phyloP scores from a whole-genome alignment of 2,888 invertebrate species.

The Sinohyriopsis cumingii region DNA sequence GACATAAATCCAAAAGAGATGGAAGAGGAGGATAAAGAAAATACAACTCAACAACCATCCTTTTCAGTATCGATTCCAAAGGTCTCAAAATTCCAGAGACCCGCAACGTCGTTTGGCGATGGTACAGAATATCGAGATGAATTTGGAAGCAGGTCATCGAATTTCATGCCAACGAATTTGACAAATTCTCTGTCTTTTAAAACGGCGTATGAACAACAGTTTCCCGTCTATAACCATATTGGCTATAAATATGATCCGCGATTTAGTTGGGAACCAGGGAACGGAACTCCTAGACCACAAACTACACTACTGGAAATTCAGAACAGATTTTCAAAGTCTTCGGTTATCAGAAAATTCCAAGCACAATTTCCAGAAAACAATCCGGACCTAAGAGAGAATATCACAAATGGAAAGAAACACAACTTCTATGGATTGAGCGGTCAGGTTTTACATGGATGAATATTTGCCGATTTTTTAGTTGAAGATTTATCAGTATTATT shows the following conservation, averaged over 20 bases:
- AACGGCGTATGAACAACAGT: slow-evolving; percentile 55
- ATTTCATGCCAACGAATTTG: slow-evolving; percentile 53
- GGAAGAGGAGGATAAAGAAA: slow-evolving; percentile 2
- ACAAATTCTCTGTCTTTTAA: slow-evolving; percentile 37
- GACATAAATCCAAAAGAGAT: slow-evolving; percentile 8
- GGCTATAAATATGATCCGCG: slow-evolving; percentile 56
- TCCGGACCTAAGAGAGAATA: slow-evolving; percentile 66
- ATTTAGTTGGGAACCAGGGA: slow-evolving; percentile 63
- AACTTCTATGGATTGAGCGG: slow-evolving; percentile 62
- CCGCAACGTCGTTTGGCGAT: slow-evolving; percentile 33
- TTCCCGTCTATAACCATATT: slow-evolving; percentile 50
- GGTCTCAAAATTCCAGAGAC: slow-evolving; percentile 19
- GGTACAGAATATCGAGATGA: slow-evolving; percentile 54
- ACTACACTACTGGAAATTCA: slow-evolving; percentile 60
- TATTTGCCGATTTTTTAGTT: neutral
- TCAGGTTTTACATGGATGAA: slow-evolving; percentile 63
- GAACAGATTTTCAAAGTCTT: slow-evolving; percentile 64
- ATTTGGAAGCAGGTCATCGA: slow-evolving; percentile 53
- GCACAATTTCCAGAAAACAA: slow-evolving; percentile 58
- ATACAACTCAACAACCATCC: neutral
- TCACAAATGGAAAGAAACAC: slow-evolving; percentile 65
- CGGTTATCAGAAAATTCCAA: slow-evolving; percentile 57
- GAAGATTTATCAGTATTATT: no score
- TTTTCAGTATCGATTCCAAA: slow-evolving; percentile 12
- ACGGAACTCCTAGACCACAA: slow-evolving; percentile 61